Base-by-base conservation (phyloP, 2,797 vertebrate genomes). In the Myotis findleyi region DNA sequence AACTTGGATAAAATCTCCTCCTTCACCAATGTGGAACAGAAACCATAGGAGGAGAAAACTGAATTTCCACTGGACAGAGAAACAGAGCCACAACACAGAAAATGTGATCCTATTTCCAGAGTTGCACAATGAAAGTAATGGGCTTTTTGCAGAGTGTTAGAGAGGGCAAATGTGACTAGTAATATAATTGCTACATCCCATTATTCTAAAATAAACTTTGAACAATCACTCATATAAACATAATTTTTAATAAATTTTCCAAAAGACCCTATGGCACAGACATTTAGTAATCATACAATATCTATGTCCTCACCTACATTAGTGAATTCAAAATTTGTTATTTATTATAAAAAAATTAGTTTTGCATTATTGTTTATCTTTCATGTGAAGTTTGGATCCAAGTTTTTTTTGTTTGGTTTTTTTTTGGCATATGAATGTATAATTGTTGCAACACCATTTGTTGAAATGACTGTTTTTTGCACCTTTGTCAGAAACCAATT, bases 1-100 rank as follows among this genome's bases (percentile, higher is more conserved):
- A 92, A 96, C 85, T 97, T 96, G 96, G 93, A 95, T 93, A 91
- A 90, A 93, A 89, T 76, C 44, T 75, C 88, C 55, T 93, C 51
- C 53, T 91, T 96, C 27, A 86, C 73, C 79, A 93, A 20, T 76
- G 86, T 93, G 82, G 41, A 93, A 27, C 82, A 93, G 79, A 92
- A 96, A 69, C 69, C 88, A 96, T 86, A 95, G 57, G 38, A 93
- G 27, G 12, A 95, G 83, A 97, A 96, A 90, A 92, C 38, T 20
- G 77, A 88, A 18, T 96, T 96, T 97, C 96, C 91, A 96, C 64
- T 96, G 72, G 96, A 53, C 44, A 93, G 51, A 93, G 84, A 95
- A 89, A 89, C 59, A 89, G 72, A 96, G 82, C 4, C 53, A 95
- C 68, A 83, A 55, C 72, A 87, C 72, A 93, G 47, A 93, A 36